Base-by-base conservation (phyloP, 1,140 invertebrate species). In the Lordiphosa mommai region DNA sequence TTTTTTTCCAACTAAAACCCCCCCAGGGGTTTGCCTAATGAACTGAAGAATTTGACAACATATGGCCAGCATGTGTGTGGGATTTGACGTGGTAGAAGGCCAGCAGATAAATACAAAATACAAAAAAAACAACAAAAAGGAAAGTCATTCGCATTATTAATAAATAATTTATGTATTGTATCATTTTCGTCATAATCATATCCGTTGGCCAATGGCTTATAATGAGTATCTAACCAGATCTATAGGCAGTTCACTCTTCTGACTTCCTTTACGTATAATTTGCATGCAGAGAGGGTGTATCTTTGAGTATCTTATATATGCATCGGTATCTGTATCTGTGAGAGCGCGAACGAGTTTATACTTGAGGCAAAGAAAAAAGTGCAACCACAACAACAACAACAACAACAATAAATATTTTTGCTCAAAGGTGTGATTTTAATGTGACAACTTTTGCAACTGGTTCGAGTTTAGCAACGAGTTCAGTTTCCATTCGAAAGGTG, bases 361-460 rank as follows among this genome's bases (percentile, higher is more conserved):
- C 20, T 23, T 23, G 20, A 23, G 20, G 20, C 6, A 23, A 23
- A 6, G 20, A 23, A 23, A 23, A 23, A 23, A 23, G 20, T 23
- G 20, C 49, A 64, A 33, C 33, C 50, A n/a, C 52, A 37, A 30
- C 33, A 55, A n/a, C 52, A 37, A 30, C 41, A 29, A 52, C 66
- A 80, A 67, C 66, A 76, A 84, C 77, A 82, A 84, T 68, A 82
- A 82, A 84, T 84, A 72, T 72, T 84, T 84, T 84, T 64, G 61
- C 69, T 59, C 38, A 77, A 71, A 82, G 77, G 77, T 82, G 77
- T 82, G 77, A 82, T 82, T 82, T 82, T 82, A 82, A 82, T 82
- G 76, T 82, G 77, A 82, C 76, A 84, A 82, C 72, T 82, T 68
- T 82, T 84, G 76, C 67, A 84, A 80, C 76, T 80, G 71, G 76